These are phyloP conservation scores for Python bivittatus DNA, from an alignment of 2,113 vertebrate species.

Conservation along the genomic window DNA sequence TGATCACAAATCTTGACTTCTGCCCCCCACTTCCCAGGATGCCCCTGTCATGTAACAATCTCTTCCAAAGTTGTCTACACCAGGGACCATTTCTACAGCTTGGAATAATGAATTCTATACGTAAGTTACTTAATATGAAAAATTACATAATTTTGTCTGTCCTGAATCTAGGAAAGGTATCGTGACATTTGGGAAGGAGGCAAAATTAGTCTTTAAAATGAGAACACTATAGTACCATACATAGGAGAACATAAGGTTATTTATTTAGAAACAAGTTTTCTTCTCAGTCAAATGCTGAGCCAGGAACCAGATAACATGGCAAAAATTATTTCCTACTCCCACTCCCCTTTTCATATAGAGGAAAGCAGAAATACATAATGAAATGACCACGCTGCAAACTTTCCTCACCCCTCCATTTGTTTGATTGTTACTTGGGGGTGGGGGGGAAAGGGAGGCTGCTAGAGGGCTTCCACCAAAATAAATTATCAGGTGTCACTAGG, in stretches of 20 bases:
- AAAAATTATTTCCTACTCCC: background rate
- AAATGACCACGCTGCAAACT: background rate
- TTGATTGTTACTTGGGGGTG: background rate
- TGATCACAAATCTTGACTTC: background rate
- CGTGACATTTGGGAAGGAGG: background rate
- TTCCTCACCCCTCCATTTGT: background rate
- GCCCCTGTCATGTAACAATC: background rate
- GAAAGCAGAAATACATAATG: background rate
- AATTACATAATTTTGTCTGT: background rate
- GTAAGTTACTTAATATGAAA: background rate
- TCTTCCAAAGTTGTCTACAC: background rate
- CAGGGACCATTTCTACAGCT: background rate
- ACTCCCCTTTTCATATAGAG: background rate
- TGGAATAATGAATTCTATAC: background rate
- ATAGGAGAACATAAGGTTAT: background rate
- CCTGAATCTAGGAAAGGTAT: background rate
- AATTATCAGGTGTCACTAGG: background rate
- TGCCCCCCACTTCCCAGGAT: background rate
- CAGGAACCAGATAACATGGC: background rate
- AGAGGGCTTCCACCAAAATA: background rate
- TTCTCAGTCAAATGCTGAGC: background rate
- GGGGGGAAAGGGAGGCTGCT: too few species aligned
- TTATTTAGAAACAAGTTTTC: constrained; percentile 5
- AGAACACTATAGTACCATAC: background rate
- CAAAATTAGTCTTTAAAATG: background rate